Conservation (phyloP, 2,113 vertebrate genomes). For the Drymodes brunneopygia region DNA sequence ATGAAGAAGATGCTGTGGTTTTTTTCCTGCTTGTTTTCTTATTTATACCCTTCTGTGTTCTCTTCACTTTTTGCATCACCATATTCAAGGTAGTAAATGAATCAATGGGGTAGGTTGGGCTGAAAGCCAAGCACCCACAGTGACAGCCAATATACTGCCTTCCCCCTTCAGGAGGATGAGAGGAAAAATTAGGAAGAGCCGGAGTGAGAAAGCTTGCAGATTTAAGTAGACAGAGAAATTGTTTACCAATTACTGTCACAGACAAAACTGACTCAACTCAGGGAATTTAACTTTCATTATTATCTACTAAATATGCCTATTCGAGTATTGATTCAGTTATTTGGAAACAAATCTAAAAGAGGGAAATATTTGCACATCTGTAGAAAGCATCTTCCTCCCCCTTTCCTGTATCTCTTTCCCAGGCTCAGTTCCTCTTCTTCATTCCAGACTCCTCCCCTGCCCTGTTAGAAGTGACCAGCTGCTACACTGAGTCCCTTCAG, state of each 20-base stretch:
- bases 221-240: not conserved
- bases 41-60: not conserved
- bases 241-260: not conserved
- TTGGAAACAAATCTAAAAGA: not conserved
- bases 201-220: not conserved
- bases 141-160: not conserved
- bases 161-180: accelerated
- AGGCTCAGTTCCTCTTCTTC: not conserved
- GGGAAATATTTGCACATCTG: not conserved
- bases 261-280: not conserved
- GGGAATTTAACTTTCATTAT: not conserved
- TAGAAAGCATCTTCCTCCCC: not conserved
- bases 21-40: not conserved
- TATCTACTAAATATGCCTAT: not conserved
- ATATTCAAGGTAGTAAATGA: not conserved
- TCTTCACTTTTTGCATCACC: not conserved
- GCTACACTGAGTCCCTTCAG: not conserved
- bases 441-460: not conserved
- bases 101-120: not conserved
- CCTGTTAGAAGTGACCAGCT: not conserved
- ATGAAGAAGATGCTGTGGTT: accelerated
- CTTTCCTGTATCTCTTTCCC: not conserved
- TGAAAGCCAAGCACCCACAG: not conserved
- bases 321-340: not conserved
- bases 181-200: not conserved